Evolutionary conservation across 2,113 vertebrate genomes (phyloP).

Genomic region (Gracilinanus agilis): DNA sequence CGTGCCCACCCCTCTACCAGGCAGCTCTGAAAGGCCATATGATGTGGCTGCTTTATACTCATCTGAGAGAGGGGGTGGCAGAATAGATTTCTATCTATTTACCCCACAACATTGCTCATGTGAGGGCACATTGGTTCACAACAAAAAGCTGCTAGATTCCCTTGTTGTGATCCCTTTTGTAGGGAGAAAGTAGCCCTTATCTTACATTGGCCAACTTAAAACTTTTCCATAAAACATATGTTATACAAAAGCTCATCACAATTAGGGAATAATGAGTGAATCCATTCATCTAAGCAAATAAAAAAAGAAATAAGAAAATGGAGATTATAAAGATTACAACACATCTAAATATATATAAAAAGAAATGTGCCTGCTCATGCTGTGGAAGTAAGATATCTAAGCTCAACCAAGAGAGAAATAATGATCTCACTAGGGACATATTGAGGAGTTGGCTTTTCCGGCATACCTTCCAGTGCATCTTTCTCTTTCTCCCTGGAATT

Average conservation of each 20-base stretch:
- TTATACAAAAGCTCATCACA: neutral
- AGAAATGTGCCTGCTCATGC: too few species aligned
- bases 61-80: neutral
- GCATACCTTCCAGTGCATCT: too few species aligned
- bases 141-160: neutral
- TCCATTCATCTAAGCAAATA: neutral
- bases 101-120: neutral
- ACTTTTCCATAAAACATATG: neutral
- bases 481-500: too few species aligned
- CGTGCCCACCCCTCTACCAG: neutral
- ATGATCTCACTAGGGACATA: too few species aligned
- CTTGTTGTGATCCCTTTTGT: neutral
- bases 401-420: too few species aligned
- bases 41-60: neutral
- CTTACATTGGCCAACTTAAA: neutral
- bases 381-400: too few species aligned
- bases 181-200: neutral
- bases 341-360: too few species aligned
- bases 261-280: neutral
- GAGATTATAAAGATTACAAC: neutral
- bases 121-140: neutral
- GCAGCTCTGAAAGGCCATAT: neutral
- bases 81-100: neutral
- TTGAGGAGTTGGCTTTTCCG: too few species aligned
- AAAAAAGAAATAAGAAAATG: neutral